Percentiles rank a stretch among this genome's conserved stretches.
Evolutionary conservation across 2,797 vertebrate genomes (phyloP).

Genomic region (Gila robusta): DNA sequence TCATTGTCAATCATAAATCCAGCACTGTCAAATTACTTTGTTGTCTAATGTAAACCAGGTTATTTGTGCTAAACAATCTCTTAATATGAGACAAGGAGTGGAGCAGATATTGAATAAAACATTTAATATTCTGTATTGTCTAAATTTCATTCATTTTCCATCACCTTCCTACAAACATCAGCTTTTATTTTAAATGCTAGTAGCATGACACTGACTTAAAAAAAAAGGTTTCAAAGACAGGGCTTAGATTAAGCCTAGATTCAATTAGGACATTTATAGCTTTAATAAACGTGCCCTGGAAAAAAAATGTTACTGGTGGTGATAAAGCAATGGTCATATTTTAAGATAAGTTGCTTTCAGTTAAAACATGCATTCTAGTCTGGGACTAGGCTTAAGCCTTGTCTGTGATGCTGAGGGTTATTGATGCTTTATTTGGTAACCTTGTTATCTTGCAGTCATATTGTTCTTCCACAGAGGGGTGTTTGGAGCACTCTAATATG

Average conservation of each 20-base stretch:
- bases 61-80: constrained; percentile 49
- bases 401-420: background rate
- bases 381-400: too few species aligned
- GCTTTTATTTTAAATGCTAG: constrained; percentile 2
- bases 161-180: background rate
- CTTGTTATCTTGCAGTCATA: background rate
- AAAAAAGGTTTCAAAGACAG: too few species aligned
- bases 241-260: too few species aligned
- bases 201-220: too few species aligned
- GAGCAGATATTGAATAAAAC: constrained; percentile 51
- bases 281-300: too few species aligned
- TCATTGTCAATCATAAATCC: constrained; percentile 35
- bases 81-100: constrained; percentile 15
- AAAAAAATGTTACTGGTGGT: too few species aligned
- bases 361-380: too few species aligned
- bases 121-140: constrained; percentile 36
- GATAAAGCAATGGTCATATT: too few species aligned
- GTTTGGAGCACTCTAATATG: background rate
- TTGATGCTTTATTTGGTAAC: background rate
- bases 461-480: background rate
- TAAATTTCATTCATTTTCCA: background rate
- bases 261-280: too few species aligned
- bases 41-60: constrained; percentile 31
- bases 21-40: constrained; percentile 31
- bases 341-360: too few species aligned